phyloP scores from a whole-genome alignment of 2,797 vertebrate species.

The Scolopax rusticola region DNA sequence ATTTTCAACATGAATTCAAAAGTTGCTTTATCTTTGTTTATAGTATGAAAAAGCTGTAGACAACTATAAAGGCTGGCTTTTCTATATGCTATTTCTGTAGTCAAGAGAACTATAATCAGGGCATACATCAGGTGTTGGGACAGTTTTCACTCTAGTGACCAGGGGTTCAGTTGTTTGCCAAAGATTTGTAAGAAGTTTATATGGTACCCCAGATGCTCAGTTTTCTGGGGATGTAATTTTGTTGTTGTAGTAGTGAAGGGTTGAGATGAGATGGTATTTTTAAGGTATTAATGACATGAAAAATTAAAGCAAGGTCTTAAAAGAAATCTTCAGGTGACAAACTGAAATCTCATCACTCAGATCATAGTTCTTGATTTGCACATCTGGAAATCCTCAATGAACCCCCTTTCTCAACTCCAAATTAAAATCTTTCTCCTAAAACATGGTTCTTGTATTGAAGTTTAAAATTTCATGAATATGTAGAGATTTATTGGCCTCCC shows the following conservation, averaged over 20 bases:
- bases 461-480: not conserved
- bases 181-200: not conserved
- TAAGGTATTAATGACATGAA: not conserved
- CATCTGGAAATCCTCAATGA: not conserved
- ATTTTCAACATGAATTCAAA: not conserved
- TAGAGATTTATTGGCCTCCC: not conserved
- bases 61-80: not conserved
- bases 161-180: not conserved
- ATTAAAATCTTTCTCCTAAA: not conserved
- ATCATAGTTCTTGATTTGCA: not conserved
- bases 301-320: not conserved
- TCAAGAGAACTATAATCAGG: not conserved
- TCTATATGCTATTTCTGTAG: not conserved
- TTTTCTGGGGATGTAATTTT: not conserved
- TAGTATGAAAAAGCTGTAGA: not conserved
- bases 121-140: not conserved
- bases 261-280: not conserved
- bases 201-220: accelerated
- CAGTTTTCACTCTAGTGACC: not conserved
- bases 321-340: not conserved
- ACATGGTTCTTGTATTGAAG: not conserved
- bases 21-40: not conserved
- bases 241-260: not conserved
- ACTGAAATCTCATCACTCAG: not conserved
- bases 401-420: not conserved